A percentile compares a stretch with the other conserved stretches of the same genome.
phyloP scores from a whole-genome alignment of 2,113 vertebrate genomes.

The Melanerpes formicivorus region DNA sequence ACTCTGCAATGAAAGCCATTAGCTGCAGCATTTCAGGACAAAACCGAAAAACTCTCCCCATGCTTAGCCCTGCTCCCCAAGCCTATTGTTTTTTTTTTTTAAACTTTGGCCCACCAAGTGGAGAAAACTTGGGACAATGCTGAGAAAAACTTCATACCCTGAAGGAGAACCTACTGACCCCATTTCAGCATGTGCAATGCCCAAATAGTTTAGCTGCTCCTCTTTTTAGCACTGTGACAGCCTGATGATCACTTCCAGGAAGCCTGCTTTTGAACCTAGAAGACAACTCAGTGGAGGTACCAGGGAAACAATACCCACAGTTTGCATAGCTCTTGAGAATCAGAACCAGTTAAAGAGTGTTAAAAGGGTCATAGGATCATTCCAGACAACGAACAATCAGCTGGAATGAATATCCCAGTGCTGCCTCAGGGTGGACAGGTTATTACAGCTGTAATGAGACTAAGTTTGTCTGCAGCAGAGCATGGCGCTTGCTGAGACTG shows the following conservation, averaged over 20 bases:
- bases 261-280: neutral
- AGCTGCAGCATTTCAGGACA: neutral
- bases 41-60: neutral
- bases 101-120: neutral
- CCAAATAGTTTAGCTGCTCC: neutral
- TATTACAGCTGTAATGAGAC: neutral
- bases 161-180: neutral
- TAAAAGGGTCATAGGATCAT: neutral
- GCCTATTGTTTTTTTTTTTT: neutral
- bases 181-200: neutral
- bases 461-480: neutral
- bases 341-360: neutral
- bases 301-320: neutral
- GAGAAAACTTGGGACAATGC: rapidly evolving
- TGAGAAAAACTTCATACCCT: neutral
- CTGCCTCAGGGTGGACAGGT: neutral
- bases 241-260: neutral
- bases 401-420: neutral
- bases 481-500: neutral
- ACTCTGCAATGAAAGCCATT: neutral
- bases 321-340: neutral
- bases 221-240: neutral
- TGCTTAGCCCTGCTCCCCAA: neutral
- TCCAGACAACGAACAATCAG: neutral
- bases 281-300: neutral